Conservation (phyloP, 2,113 vertebrate genomes). For the Myotis davidii region DNA sequence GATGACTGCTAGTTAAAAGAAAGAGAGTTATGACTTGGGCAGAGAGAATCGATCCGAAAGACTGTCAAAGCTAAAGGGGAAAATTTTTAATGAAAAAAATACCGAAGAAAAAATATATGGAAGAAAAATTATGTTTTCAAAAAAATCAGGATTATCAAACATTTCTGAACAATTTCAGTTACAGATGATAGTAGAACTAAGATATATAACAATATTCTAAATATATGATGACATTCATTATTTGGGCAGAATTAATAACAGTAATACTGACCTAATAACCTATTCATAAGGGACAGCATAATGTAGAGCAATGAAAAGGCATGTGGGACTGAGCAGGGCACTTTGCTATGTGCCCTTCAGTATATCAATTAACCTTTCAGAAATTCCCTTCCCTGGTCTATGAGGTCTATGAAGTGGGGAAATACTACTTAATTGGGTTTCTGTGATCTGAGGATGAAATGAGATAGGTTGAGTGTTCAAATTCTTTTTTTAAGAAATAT, state of each 20-base stretch:
- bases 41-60: neutral
- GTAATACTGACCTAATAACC: slow-evolving; percentile 25
- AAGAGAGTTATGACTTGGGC: neutral
- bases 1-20: neutral
- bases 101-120: neutral
- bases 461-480: neutral
- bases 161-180: neutral
- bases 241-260: slow-evolving; percentile 26
- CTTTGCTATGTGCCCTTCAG: slow-evolving; percentile 37
- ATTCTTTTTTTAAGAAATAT: neutral
- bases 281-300: slow-evolving; percentile 35
- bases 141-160: slow-evolving; percentile 1
- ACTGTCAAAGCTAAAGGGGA: neutral
- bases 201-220: neutral
- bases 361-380: slow-evolving; percentile 60
- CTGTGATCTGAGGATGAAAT: slow-evolving; percentile 63
- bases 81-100: slow-evolving; percentile 14
- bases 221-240: neutral
- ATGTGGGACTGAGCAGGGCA: neutral
- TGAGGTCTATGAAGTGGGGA: slow-evolving; percentile 55
- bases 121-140: neutral
- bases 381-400: slow-evolving; percentile 47
- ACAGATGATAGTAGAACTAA: neutral
- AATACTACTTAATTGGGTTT: slow-evolving; percentile 62
- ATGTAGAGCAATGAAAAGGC: slow-evolving; percentile 22